A percentile compares a stretch with the other conserved stretches of the same genome.
Conservation (phyloP, 2,113 vertebrate genomes). For the Megaleporinus macrocephalus region DNA sequence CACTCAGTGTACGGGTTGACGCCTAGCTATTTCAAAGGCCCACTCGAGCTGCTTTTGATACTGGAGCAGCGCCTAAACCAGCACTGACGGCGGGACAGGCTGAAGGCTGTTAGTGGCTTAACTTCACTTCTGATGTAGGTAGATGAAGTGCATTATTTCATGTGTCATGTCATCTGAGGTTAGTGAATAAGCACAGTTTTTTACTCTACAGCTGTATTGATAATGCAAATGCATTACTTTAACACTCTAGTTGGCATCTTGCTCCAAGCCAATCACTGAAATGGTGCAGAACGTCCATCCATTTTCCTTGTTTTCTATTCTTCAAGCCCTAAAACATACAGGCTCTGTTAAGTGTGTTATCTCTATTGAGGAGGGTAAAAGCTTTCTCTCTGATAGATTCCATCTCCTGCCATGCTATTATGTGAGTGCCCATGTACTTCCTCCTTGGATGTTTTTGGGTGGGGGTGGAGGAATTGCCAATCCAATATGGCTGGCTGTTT, state of each 20-base stretch:
- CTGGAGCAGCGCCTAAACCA: background rate
- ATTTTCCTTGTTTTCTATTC: constrained; percentile 48
- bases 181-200: background rate
- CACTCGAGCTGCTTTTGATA: too few species aligned
- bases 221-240: background rate
- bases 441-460: constrained; percentile 49
- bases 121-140: background rate
- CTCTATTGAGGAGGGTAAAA: constrained; percentile 52
- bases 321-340: constrained; percentile 10
- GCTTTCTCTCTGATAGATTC: constrained; percentile 65
- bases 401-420: constrained; percentile 66
- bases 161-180: background rate
- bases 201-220: background rate
- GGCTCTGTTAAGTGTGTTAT: constrained; percentile 58
- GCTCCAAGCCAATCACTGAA: constrained; percentile 65
- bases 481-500: constrained; percentile 26
- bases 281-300: constrained; percentile 47
- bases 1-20: too few species aligned
- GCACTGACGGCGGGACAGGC: background rate
- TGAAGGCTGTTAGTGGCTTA: background rate
- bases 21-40: background rate
- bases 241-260: constrained; percentile 54
- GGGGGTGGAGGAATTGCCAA: constrained; percentile 47
- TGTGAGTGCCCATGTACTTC: constrained; percentile 53
- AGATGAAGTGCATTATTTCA: background rate